Percentiles rank a stretch among this genome's conserved stretches.
Conservation (phyloP, 2,888 invertebrate species). For the Watsonalla binaria region DNA sequence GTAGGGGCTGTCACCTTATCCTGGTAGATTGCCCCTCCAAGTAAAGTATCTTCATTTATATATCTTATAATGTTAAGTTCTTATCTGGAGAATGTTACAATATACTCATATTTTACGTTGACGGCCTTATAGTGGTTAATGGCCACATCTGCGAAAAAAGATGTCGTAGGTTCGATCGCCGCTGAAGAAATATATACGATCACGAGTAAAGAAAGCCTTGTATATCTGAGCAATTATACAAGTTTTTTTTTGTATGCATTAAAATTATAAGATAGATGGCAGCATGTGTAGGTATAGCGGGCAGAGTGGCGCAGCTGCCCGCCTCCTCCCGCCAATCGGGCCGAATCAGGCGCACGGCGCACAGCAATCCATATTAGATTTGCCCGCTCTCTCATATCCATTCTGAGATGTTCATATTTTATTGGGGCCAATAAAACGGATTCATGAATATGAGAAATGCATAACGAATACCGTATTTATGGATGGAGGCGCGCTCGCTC, state of each 20-base stretch:
- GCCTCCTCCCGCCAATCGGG: slow-evolving; percentile 52
- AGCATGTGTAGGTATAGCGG: slow-evolving; percentile 7
- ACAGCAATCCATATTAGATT: slow-evolving; percentile 78
- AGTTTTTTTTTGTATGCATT: neutral
- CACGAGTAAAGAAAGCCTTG: neutral
- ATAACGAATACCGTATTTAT: slow-evolving; percentile 79
- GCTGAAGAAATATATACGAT: too few relatives aligned
- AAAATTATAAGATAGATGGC: neutral
- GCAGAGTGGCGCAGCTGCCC: slow-evolving; percentile 36
- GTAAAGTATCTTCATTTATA: slow-evolving; percentile 5
- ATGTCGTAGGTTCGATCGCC: too few relatives aligned
- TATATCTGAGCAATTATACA: neutral
- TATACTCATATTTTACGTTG: too few relatives aligned
- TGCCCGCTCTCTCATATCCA: slow-evolving; percentile 77
- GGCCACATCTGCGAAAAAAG: too few relatives aligned
- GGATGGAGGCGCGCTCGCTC: slow-evolving; percentile 68
- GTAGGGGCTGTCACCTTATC: slow-evolving; percentile 17
- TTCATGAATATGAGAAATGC: slow-evolving; percentile 80
- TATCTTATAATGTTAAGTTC: neutral
- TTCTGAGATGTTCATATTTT: slow-evolving; percentile 80
- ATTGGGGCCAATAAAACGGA: slow-evolving; percentile 80
- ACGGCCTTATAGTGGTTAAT: too few relatives aligned
- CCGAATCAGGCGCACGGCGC: slow-evolving; percentile 73
- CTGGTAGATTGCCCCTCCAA: slow-evolving; percentile 18
- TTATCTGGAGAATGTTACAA: too few relatives aligned